Percentiles rank a stretch among this genome's conserved stretches.
These are phyloP conservation scores for Pelobates fuscus DNA, from an alignment of 2,113 vertebrate genomes.

Conservation along the genomic window DNA sequence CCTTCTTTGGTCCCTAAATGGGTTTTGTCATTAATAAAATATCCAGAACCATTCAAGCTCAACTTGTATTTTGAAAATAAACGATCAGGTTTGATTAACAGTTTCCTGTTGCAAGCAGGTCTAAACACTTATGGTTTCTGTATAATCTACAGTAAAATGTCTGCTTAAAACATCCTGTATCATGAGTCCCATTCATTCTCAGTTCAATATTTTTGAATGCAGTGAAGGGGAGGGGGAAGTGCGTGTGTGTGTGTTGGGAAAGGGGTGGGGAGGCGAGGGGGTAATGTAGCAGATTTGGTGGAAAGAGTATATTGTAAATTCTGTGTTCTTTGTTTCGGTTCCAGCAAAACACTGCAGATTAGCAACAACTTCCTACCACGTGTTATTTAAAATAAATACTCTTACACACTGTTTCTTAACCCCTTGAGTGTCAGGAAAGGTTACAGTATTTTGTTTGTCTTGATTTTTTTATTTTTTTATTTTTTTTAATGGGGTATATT, in stretches of 20 bases:
- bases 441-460: no score
- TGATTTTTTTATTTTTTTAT: no score
- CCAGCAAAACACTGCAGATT: neutral
- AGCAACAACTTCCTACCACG: constrained; percentile 4
- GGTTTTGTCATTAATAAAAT: neutral
- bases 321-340: neutral
- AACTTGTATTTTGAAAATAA: neutral
- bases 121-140: neutral
- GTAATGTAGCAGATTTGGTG: no score
- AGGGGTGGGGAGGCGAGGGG: no score
- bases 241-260: no score
- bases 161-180: constrained; percentile 38
- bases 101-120: constrained; percentile 22
- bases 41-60: constrained; percentile 4
- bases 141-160: constrained; percentile 8
- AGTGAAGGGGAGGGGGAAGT: neutral
- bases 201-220: neutral
- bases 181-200: constrained; percentile 13
- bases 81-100: constrained; percentile 6
- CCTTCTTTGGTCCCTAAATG: neutral
- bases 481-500: no score
- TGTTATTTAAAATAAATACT: constrained; percentile 4
- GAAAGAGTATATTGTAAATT: neutral
- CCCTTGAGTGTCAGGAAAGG: neutral
- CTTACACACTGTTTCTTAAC: neutral